These are phyloP conservation scores for Mionectes macconnelli DNA, from an alignment of 2,113 vertebrate genomes.

Conservation along the genomic window DNA sequence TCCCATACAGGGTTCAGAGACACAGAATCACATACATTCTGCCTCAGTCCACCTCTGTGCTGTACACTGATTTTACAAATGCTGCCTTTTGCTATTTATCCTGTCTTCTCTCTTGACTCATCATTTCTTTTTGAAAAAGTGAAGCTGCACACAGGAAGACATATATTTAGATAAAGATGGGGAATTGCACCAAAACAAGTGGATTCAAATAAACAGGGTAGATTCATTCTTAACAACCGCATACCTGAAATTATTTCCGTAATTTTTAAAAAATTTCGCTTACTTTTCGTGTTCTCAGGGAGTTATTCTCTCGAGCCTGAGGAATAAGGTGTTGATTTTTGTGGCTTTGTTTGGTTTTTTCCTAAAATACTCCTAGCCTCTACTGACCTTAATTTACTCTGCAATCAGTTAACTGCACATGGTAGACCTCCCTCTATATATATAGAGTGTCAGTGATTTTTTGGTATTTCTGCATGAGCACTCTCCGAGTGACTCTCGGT, in stretches of 20 bases:
- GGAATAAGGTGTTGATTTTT: neutral
- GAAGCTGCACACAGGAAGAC: neutral
- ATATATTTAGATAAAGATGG: neutral
- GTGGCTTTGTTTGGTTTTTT: neutral
- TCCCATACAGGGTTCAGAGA: neutral
- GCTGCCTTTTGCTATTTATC: neutral
- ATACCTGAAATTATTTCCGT: neutral
- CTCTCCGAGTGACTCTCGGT: neutral
- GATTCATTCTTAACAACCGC: neutral
- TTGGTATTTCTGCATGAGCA: neutral
- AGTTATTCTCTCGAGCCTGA: neutral
- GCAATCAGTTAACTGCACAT: neutral
- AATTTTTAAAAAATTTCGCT: neutral
- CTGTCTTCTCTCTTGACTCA: neutral
- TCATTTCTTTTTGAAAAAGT: neutral
- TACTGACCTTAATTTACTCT: constrained; percentile 1
- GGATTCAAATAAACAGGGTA: neutral
- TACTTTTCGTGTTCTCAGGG: neutral
- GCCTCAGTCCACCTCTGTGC: neutral
- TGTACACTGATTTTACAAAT: neutral
- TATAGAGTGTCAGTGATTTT: neutral
- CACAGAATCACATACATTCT: neutral
- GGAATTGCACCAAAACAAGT: neutral
- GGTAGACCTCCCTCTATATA: neutral
- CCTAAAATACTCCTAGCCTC: neutral